Evolutionary conservation across 2,797 vertebrate species (phyloP).

Genomic region (Rhabdophis nuchalis): DNA sequence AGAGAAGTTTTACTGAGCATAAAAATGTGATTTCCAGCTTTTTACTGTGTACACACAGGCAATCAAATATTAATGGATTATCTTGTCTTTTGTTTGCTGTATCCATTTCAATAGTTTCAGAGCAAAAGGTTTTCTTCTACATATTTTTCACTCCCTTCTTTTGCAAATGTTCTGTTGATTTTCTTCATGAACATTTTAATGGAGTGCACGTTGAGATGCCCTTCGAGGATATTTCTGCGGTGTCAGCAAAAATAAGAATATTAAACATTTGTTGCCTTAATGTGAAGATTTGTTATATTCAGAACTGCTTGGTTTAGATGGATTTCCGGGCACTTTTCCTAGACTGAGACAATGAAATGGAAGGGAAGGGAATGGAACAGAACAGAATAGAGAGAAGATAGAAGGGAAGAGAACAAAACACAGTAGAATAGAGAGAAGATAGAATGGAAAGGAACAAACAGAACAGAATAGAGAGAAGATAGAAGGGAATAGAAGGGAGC

Average conservation of each 20-base stretch:
- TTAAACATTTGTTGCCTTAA: slow-evolving; percentile 35
- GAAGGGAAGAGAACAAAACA: too few relatives aligned
- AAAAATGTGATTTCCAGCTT: slow-evolving; percentile 19
- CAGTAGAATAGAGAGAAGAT: too few relatives aligned
- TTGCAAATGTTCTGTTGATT: slow-evolving; percentile 53
- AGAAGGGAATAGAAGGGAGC: too few relatives aligned
- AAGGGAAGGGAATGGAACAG: too few relatives aligned
- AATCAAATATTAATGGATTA: slow-evolving; percentile 33
- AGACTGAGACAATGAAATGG: neutral
- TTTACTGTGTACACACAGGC: slow-evolving; percentile 1
- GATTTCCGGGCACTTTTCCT: neutral
- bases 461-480: too few relatives aligned
- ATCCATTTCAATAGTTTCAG: slow-evolving; percentile 27
- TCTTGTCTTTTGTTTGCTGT: slow-evolving; percentile 28
- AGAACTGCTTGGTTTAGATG: slow-evolving; percentile 3
- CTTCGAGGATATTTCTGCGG: slow-evolving; percentile 56
- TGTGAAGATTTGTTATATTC: neutral
- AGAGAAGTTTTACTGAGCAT: neutral
- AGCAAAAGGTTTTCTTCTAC: slow-evolving; percentile 34
- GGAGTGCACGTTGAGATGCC: slow-evolving; percentile 50
- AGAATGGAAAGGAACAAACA: too few relatives aligned
- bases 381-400: too few relatives aligned
- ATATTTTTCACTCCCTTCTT: neutral
- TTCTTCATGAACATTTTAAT: slow-evolving; percentile 54
- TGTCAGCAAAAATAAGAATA: slow-evolving; percentile 54